Evolutionary conservation across 2,113 vertebrate species (phyloP), one percentile per base, ranked within the genome.

Genomic region (Aspidoscelis tigris): DNA sequence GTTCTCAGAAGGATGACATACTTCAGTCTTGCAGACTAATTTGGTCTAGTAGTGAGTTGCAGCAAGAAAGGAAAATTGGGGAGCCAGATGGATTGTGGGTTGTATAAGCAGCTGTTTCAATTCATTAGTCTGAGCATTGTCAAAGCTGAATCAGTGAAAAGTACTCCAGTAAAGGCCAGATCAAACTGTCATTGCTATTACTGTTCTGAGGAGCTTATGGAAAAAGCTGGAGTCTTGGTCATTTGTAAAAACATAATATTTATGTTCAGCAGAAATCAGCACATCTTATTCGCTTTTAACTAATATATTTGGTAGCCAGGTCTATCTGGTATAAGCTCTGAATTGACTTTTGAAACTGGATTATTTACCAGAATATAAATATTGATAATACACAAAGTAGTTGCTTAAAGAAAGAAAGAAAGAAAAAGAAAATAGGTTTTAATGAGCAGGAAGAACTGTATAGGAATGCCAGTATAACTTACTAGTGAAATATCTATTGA

Each of bases 1-100:
- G 86, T 64, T 92, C 84, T 84, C 16, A 77, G 64, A 82, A 72
- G 41, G 53, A 64, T 86, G 21, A 78, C 55, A 71, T 14, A 71
- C 76, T 82, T 58, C 39, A 88, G 44, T 85, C 82, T 73, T 80
- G 66, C 76, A 50, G 70, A 6, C 82, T 72, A 1, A 33, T 43
- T 81, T 84, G 75, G 66, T 39, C 3, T 66, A 50, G 78, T 78
- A 88, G 53, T 77, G 69, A 76, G 41, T 58, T 21, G 7, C 39
- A 61, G 39, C 12, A 39, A 76, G 64, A 26, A 47, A 50, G 47
- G 47, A 64, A 24, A 76, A 53, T 47, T 88, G 65, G 72, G 89
- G 79, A 80, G 53, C 68, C 66, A 81, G 55, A 82, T 82, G n/a
- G 80, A 43, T 39, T 50, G 85, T 86, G 24, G 58, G 78, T 47